Percentiles rank a stretch among this genome's conserved stretches.
These are phyloP conservation scores for Pseudopleuronectes americanus DNA, from an alignment of 2,797 vertebrate species.

Conservation along the genomic window DNA sequence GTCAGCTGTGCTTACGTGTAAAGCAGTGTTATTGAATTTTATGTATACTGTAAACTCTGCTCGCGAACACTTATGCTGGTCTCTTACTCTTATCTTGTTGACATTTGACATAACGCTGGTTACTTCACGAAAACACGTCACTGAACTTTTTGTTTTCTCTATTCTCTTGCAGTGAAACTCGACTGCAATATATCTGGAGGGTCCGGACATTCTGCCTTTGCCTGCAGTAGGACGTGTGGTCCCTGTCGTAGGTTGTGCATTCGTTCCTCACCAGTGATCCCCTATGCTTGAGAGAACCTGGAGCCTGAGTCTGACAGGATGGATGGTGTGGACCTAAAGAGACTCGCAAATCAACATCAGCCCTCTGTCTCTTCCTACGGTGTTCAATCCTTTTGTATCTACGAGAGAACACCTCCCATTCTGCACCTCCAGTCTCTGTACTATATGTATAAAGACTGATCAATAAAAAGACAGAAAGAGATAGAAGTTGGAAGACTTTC, in stretches of 20 bases:
- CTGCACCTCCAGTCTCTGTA: constrained; percentile 58
- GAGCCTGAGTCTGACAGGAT: constrained; percentile 75
- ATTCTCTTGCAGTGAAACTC: constrained; percentile 74
- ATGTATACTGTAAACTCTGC: constrained; percentile 51
- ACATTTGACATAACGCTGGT: constrained; percentile 48
- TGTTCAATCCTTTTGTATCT: constrained; percentile 71
- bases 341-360: constrained; percentile 69
- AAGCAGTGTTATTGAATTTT: constrained; percentile 25
- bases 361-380: constrained; percentile 63
- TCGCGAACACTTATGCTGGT: constrained; percentile 18
- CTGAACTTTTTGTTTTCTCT: constrained; percentile 30
- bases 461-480: constrained; percentile 34
- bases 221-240: constrained; percentile 44
- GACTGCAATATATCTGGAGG: constrained; percentile 46
- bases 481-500: constrained; percentile 38
- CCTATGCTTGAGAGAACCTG: constrained; percentile 78
- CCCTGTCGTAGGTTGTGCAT: constrained; percentile 58
- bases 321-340: constrained; percentile 80
- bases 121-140: constrained; percentile 37
- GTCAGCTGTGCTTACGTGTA: constrained; percentile 5
- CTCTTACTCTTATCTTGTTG: constrained; percentile 40
- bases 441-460: constrained; percentile 70
- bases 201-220: constrained; percentile 36
- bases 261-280: constrained; percentile 64
- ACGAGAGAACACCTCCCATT: constrained; percentile 78